Evolutionary conservation across 2,888 invertebrate species (phyloP).

Genomic region (Parthenolecanium corni): DNA sequence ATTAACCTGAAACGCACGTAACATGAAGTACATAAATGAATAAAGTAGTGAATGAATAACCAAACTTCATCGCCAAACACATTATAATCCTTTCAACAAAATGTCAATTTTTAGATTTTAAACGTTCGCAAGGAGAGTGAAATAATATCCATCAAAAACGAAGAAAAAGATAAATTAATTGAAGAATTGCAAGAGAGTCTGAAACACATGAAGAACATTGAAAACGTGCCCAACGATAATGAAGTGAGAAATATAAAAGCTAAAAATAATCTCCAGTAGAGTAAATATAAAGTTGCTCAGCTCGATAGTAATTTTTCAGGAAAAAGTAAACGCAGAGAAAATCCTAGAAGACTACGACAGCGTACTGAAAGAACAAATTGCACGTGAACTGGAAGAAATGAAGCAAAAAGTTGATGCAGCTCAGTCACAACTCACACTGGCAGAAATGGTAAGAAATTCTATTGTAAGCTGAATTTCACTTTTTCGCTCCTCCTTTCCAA

Average conservation of each 20-base stretch:
- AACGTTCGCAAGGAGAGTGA: slow-evolving; percentile 12
- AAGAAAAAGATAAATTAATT: slow-evolving; percentile 28
- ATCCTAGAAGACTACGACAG: slow-evolving; percentile 34
- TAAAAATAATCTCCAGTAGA: background rate
- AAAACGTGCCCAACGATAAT: background rate
- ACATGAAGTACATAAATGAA: no score
- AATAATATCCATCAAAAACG: slow-evolving; percentile 10
- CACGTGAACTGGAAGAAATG: slow-evolving; percentile 34
- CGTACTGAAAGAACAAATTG: slow-evolving; percentile 33
- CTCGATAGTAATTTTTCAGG: background rate
- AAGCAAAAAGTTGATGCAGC: slow-evolving; percentile 38
- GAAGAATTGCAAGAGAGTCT: slow-evolving; percentile 21
- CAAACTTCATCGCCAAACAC: no score
- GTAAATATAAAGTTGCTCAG: no score
- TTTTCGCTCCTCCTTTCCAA: background rate
- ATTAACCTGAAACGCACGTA: no score
- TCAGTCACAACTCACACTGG: slow-evolving; percentile 43
- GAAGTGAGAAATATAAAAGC: background rate
- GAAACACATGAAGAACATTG: slow-evolving; percentile 26
- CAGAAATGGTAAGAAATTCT: slow-evolving; percentile 39
- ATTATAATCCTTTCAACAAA: no score
- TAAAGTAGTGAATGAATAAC: no score
- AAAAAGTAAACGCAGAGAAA: slow-evolving; percentile 30
- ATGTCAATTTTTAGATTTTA: slow-evolving; percentile 6
- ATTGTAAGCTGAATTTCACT: background rate